Evolutionary conservation across 1,140 invertebrate species (phyloP).

Genomic region (Drosophila fuyamai): DNA sequence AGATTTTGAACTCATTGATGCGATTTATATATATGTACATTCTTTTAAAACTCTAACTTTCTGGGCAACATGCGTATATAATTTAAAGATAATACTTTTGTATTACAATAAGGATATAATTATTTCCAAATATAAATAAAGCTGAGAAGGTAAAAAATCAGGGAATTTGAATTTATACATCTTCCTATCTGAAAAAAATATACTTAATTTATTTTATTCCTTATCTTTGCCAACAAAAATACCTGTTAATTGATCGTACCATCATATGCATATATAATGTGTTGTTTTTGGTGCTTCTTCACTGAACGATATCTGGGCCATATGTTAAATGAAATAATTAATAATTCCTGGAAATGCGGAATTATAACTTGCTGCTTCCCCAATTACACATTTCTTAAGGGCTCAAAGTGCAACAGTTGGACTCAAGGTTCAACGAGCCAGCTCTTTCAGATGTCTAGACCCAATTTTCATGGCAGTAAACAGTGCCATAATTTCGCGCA

Average conservation of each 20-base stretch:
- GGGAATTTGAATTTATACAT: not conserved
- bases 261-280: constrained; percentile 11
- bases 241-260: constrained; percentile 5
- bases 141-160: constrained; percentile 1
- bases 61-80: too few relatives aligned
- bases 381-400: constrained; percentile 19
- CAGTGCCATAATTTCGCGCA: constrained; percentile 20
- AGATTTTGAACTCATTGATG: not conserved
- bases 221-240: constrained; percentile 20
- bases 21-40: not conserved
- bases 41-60: not conserved
- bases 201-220: constrained; percentile 10
- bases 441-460: constrained; percentile 24
- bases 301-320: constrained; percentile 11
- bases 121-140: constrained; percentile 10
- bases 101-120: not conserved
- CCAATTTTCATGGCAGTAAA: constrained; percentile 9
- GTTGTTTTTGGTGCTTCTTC: constrained; percentile 5
- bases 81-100: not conserved
- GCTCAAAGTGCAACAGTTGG: constrained; percentile 22
- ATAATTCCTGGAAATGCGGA: constrained; percentile 20
- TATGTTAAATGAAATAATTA: constrained; percentile 19
- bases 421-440: constrained; percentile 34
- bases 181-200: not conserved
- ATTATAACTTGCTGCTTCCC: constrained; percentile 7